phyloP scores from a whole-genome alignment of 2,888 invertebrate genomes.

The Dusona sp. region DNA sequence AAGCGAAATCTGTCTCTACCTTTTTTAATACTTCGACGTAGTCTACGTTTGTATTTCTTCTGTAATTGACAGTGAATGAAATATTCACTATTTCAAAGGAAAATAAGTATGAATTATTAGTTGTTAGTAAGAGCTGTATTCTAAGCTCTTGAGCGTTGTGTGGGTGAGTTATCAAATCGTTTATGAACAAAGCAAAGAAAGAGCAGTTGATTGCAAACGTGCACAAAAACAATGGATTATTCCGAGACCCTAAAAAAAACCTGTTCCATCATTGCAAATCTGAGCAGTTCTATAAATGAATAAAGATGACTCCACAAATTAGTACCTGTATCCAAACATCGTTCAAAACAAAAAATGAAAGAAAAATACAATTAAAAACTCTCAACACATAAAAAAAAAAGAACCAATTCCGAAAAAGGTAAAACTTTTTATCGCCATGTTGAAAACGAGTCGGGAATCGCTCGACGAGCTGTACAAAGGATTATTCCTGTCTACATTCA shows the following conservation, averaged over 20 bases:
- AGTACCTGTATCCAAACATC: not conserved
- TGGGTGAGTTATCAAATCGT: slow-evolving; percentile 42
- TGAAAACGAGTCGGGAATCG: not conserved
- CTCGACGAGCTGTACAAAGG: not conserved
- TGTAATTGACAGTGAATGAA: slow-evolving; percentile 64
- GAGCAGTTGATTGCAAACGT: not conserved
- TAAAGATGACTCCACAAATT: not conserved
- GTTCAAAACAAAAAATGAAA: not conserved
- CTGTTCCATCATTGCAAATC: not conserved
- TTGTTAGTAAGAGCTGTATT: not conserved
- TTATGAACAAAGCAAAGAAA: not conserved
- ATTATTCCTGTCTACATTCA: not conserved
- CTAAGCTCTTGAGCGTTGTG: slow-evolving; percentile 10
- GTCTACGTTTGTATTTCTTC: slow-evolving; percentile 5
- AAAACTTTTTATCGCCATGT: too few species aligned
- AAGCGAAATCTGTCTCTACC: slow-evolving; percentile 1
- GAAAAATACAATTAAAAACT: not conserved
- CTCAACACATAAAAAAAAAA: too few species aligned
- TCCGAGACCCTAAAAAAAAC: not conserved
- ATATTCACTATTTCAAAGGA: slow-evolving; percentile 38
- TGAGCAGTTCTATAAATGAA: not conserved
- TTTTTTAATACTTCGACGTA: not conserved
- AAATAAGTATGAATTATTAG: slow-evolving; percentile 47
- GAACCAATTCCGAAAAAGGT: not conserved
- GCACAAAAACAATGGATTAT: not conserved